phyloP scores from a whole-genome alignment of 2,797 vertebrate species.

The Platalea minor region DNA sequence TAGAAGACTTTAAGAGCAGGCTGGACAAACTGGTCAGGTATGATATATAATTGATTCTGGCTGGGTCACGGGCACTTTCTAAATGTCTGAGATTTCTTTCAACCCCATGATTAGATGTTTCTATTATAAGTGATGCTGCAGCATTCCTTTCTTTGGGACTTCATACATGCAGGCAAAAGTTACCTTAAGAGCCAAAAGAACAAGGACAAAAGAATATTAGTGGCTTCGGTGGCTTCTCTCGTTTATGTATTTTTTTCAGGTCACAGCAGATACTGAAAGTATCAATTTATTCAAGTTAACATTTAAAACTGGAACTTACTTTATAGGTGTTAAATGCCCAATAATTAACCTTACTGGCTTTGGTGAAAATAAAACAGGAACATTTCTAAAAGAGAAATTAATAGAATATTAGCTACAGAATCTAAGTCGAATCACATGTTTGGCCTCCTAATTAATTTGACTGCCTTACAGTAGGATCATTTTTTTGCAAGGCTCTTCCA shows the following conservation, averaged over 20 bases:
- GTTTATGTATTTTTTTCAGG: neutral
- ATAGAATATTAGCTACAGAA: conserved; percentile 15
- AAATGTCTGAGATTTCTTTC: neutral
- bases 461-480: neutral
- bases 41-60: neutral
- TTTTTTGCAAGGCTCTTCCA: neutral
- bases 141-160: neutral
- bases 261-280: neutral
- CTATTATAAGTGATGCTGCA: neutral
- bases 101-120: neutral
- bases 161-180: neutral
- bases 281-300: conserved; percentile 32
- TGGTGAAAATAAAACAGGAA: conserved; percentile 41
- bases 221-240: neutral
- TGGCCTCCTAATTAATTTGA: conserved; percentile 33
- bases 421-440: neutral
- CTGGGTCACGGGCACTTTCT: neutral
- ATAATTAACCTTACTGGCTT: conserved; percentile 33
- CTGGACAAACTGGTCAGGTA: neutral
- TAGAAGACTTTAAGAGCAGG: neutral
- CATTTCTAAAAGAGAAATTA: conserved; percentile 58
- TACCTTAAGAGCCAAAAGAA: neutral
- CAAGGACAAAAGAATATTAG: neutral
- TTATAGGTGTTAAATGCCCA: conserved; percentile 36
- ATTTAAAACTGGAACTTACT: conserved; percentile 30